phyloP scores from a whole-genome alignment of 2,113 vertebrate genomes.

The Cheirogaleus medius region DNA sequence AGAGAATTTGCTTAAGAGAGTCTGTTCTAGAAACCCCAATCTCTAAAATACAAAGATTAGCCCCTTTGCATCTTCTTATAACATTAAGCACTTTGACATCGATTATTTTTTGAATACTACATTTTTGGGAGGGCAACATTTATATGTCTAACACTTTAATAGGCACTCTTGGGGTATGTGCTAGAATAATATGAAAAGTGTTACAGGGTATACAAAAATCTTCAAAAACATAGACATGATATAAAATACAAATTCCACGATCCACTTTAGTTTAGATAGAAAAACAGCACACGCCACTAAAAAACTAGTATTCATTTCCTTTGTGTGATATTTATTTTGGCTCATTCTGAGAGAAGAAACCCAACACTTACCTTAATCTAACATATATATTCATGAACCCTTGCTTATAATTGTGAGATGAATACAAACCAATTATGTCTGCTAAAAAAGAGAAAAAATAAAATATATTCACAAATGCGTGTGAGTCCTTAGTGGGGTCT shows the following conservation, averaged over 20 bases:
- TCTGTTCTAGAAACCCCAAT: neutral
- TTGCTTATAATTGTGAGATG: neutral
- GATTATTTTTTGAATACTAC: neutral
- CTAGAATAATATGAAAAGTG: neutral
- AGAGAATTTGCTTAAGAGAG: neutral
- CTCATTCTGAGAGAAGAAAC: neutral
- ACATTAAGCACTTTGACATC: neutral
- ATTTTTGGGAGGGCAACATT: neutral
- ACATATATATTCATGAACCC: neutral
- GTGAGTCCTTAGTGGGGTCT: neutral
- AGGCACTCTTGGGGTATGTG: neutral
- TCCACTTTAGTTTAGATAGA: neutral
- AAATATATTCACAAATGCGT: neutral
- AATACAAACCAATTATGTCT: neutral
- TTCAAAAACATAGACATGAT: neutral
- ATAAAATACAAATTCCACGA: constrained; percentile 4
- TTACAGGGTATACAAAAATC: neutral
- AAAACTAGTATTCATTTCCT: neutral
- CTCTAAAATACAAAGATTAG: neutral
- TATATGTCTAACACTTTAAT: neutral
- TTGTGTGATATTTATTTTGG: neutral
- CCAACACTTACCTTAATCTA: neutral
- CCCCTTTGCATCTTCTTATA: neutral
- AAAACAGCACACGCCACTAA: neutral
- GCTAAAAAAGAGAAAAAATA: neutral